Evolutionary conservation across 2,888 invertebrate genomes (phyloP), one percentile per base, ranked within the genome.

Genomic region (Lasioglossum figueresi): DNA sequence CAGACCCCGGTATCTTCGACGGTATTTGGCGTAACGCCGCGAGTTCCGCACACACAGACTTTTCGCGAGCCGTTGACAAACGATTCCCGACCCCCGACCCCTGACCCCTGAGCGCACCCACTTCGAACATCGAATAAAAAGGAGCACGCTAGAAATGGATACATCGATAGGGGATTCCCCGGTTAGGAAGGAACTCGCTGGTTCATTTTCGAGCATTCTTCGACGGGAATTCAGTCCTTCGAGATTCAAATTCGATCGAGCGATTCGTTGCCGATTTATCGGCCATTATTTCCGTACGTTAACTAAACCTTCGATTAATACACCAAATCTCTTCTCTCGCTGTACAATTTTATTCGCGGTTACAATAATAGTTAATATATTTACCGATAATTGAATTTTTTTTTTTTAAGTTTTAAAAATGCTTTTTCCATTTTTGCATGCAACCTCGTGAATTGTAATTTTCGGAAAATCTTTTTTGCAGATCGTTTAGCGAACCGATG

Each of bases 1-100:
- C 59, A 76, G n/a, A 45, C 75, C 34, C 59, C 75, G 40, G 71
- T 72, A 80, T 80, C 85, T 80, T 74, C 16, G 66, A 52, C 37
- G 68, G 34, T 75, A 52, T 45, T 66, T 34, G n/a, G 52, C 84
- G 40, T 43, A 75, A 70, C 59, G 71, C 59, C 71, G 45, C 37
- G 37, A 79, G 79, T 79, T 59, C 52, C 34, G 43, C 71, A 34
- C 59, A 79, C 72, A 79, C 59, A 59, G 59, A 56, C 52, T 79
- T 59, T 43, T 79, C 84, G 52, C 71, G 19, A n/a, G 43, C 23
- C 34, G 40, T 19, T 52, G 79, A 79, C 79, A 27, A 59, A 79
- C 79, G 37, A 52, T 80, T 85, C 66, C 45, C 40, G 73, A 80
- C 27, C 31, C 76, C 34, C 56, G 52, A 23, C 14, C n/a, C 56